Conservation (phyloP, 2,888 invertebrate genomes). For the Crepidodera aurea region DNA sequence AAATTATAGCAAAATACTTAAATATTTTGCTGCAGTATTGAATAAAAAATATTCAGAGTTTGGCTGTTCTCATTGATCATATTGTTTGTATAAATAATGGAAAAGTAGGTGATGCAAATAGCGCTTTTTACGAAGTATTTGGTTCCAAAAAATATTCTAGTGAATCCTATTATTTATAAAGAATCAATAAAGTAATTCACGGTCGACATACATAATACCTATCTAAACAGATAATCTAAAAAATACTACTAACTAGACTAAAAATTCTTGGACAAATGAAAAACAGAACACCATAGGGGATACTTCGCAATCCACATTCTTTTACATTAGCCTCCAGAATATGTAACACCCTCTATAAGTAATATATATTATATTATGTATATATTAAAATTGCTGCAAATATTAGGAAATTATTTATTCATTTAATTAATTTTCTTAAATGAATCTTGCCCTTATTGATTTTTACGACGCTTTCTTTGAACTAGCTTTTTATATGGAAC, state of each 20-base stretch:
- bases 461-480: too few species aligned
- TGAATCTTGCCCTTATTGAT: too few species aligned
- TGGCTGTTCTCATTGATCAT: too few species aligned
- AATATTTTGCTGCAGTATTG: too few species aligned
- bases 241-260: constrained; percentile 31
- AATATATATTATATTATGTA: too few species aligned
- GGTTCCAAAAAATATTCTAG: constrained; percentile 1
- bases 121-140: constrained; percentile 18
- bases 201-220: constrained; percentile 28
- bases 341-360: not conserved
- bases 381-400: too few species aligned
- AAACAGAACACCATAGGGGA: constrained; percentile 37
- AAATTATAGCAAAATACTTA: not conserved
- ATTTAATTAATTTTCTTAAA: too few species aligned
- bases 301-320: constrained; percentile 36
- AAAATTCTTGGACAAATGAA: constrained; percentile 29
- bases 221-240: constrained; percentile 27
- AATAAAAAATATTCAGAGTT: not conserved
- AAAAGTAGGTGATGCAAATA: constrained; percentile 21
- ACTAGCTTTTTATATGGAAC: too few species aligned
- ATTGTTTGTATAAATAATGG: not conserved
- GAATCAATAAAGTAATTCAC: constrained; percentile 18
- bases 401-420: too few species aligned
- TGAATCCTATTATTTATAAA: too few species aligned
- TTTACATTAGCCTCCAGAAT: constrained; percentile 29